A percentile compares a stretch with the other conserved stretches of the same genome.
phyloP scores from a whole-genome alignment of 1,140 invertebrate species.

The Triops longicaudatus region DNA sequence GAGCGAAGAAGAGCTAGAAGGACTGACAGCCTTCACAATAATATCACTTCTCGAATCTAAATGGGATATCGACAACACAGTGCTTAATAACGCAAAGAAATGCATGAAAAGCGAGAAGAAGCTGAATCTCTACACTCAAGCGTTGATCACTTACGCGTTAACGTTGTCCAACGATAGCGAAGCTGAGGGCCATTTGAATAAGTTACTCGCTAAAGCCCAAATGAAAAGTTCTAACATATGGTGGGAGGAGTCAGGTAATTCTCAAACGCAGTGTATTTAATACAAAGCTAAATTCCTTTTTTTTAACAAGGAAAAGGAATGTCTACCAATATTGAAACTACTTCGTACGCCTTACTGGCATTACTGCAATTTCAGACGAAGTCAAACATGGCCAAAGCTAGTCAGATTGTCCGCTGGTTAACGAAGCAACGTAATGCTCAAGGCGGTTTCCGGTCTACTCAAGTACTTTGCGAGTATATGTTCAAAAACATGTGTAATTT shows the following conservation, averaged over 20 bases:
- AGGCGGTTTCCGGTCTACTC: slow-evolving; percentile 66
- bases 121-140: slow-evolving; percentile 28
- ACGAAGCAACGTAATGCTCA: slow-evolving; percentile 61
- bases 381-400: slow-evolving; percentile 47
- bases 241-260: slow-evolving; percentile 39
- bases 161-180: slow-evolving; percentile 39
- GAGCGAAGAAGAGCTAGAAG: slow-evolving; percentile 46
- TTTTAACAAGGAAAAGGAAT: slow-evolving; percentile 35
- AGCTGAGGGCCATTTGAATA: slow-evolving; percentile 30
- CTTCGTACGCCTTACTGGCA: slow-evolving; percentile 60
- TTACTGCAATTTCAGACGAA: slow-evolving; percentile 50
- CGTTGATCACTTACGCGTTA: slow-evolving; percentile 52
- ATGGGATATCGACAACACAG: slow-evolving; percentile 35
- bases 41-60: slow-evolving; percentile 49
- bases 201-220: slow-evolving; percentile 30
- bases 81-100: neutral
- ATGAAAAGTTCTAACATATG: slow-evolving; percentile 38
- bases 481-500: too few species aligned
- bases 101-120: neutral
- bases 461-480: slow-evolving; percentile 24
- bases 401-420: slow-evolving; percentile 58
- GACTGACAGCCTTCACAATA: slow-evolving; percentile 57
- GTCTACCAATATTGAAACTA: slow-evolving; percentile 58
- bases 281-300: neutral
- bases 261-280: neutral